Evolutionary conservation across 2,888 invertebrate species (phyloP), one percentile per base, ranked within the genome.

Genomic region (Notodromas monacha): DNA sequence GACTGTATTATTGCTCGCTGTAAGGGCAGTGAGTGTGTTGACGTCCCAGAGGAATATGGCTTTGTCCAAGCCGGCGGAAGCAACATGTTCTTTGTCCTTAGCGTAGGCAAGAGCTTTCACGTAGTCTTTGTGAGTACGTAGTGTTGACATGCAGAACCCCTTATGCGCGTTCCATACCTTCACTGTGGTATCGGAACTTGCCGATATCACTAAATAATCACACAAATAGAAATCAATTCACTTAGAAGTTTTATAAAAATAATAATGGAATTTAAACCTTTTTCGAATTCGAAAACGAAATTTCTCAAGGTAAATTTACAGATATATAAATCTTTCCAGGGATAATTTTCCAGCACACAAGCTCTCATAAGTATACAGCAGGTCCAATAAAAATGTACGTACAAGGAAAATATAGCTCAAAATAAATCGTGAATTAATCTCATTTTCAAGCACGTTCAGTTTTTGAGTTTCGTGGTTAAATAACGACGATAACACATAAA

Each of bases 91-190:
- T 40, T 73, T 67, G 45, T 92, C 89, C 49, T 73, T 76, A 12
- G 92, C 92, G 51, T 96, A 96, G 0, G 96, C 92, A 43, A 96
- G 50, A 12, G 86, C 79, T 48, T 89, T 76, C 6, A 96, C 96
- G 52, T 96, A 96, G 48, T 96, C 96, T 50, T 84, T 81, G 50
- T 96, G 92, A 29, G 89, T 92, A 35, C 92, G 59, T 38, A 96
- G 55, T 2, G 92, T 96, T 0, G 89, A 92, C 86, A 96, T 86
- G 47, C 92, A 96, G 46, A 86, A 89, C 5, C 92, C 89, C 57
- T 89, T 92, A 39, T 86, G 79, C 11, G 92, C 86, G 52, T 92
- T 96, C 96, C 96, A 96, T 35, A 96, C 86, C 54, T 96, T 96
- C 0, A 96, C 89, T 27, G 96, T 96, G 12, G 92, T 89, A 50